A percentile compares a stretch with the other conserved stretches of the same genome.
Conservation (phyloP, 92 coral and sea anemone genomes). For the Epizoanthus fatuus region DNA sequence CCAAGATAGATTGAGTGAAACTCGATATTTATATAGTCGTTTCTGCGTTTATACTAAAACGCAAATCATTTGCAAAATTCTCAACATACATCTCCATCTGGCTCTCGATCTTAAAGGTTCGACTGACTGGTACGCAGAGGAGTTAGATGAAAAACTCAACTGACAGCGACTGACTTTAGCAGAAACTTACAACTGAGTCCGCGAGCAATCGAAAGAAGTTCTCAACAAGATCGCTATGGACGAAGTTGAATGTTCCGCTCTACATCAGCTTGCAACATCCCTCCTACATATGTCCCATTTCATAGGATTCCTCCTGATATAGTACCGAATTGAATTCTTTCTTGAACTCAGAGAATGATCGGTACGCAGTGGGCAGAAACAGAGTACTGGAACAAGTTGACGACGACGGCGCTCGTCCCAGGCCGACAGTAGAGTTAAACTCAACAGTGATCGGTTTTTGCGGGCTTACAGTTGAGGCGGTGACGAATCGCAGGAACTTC, state of each 20-base stretch:
- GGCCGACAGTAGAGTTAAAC: constrained; percentile 65
- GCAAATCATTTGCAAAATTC: constrained; percentile 6
- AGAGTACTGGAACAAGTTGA: constrained; percentile 71
- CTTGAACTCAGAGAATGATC: constrained; percentile 65
- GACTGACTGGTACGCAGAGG: neutral
- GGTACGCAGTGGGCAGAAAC: constrained; percentile 59
- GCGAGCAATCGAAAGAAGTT: constrained; percentile 2
- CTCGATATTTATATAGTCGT: no score
- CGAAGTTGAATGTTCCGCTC: constrained; percentile 6
- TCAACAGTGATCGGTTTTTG: constrained; percentile 58
- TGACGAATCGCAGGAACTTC: constrained; percentile 55
- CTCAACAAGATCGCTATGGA: constrained; percentile 2
- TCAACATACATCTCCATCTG: constrained; percentile 15
- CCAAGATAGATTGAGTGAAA: no score
- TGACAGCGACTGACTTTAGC: constrained; percentile 4
- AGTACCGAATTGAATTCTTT: constrained; percentile 56
- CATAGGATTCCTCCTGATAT: constrained; percentile 54
- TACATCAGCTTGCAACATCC: constrained; percentile 1
- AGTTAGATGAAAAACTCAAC: neutral
- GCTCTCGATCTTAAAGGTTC: constrained; percentile 4
- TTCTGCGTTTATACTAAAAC: neutral
- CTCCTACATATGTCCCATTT: constrained; percentile 52
- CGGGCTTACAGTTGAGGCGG: constrained; percentile 61
- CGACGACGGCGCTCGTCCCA: constrained; percentile 56
- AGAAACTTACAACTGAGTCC: constrained; percentile 9